Evolutionary conservation across 2,113 vertebrate species (phyloP).

Genomic region (Rattus norvegicus): DNA sequence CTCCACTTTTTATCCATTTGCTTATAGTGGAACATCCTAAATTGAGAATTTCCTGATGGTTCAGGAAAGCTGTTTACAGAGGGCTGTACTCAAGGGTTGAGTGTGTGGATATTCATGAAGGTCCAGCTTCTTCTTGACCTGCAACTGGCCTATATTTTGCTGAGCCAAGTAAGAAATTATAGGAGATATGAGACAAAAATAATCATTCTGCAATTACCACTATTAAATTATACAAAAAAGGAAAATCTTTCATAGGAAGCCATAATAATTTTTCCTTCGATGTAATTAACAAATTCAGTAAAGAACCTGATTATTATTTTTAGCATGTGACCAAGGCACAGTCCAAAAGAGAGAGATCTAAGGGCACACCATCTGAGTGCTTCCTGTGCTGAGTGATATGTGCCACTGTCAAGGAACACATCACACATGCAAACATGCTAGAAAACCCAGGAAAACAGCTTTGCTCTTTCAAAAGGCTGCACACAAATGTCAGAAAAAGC

Average conservation of each 20-base stretch:
- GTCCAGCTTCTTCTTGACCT: not conserved
- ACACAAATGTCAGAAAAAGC: not conserved
- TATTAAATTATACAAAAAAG: not conserved
- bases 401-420: not conserved
- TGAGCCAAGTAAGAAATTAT: slow-evolving; percentile 19
- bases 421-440: not conserved
- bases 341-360: not conserved
- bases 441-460: not conserved
- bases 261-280: not conserved
- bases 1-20: not conserved
- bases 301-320: not conserved
- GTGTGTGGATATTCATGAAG: not conserved
- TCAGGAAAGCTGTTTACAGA: not conserved
- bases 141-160: not conserved
- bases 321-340: not conserved
- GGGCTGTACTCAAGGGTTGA: not conserved
- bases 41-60: not conserved
- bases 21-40: not conserved
- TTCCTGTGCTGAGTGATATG: not conserved
- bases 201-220: not conserved
- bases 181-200: not conserved
- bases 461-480: not conserved
- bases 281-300: not conserved
- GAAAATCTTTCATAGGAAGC: not conserved
- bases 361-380: not conserved